A percentile compares a stretch with the other conserved stretches of the same genome.
These are phyloP conservation scores for Parapsyche elsis DNA, from an alignment of 1,140 invertebrate species.

Conservation along the genomic window DNA sequence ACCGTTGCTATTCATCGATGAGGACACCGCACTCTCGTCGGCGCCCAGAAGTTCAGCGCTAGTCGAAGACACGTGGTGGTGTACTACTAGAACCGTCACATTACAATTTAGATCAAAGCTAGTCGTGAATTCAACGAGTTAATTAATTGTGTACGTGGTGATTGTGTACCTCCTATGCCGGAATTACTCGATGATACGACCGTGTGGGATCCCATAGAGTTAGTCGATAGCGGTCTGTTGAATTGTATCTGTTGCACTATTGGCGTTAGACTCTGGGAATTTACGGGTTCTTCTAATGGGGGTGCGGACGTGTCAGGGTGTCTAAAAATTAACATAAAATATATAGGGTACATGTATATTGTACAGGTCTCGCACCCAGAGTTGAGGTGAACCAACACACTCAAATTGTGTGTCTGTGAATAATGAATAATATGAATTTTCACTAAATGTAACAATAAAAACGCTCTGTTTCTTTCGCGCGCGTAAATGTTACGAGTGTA, in stretches of 20 bases:
- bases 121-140: too few species aligned
- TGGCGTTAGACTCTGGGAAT: constrained; percentile 6
- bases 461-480: too few species aligned
- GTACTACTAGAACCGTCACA: constrained; percentile 54
- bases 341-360: too few species aligned
- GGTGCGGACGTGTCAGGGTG: constrained; percentile 48
- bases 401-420: not conserved
- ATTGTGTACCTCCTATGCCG: constrained; percentile 23
- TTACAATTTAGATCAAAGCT: constrained; percentile 4
- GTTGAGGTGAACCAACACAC: not conserved
- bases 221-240: constrained; percentile 38
- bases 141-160: constrained; percentile 10
- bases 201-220: constrained; percentile 47
- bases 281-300: constrained; percentile 21
- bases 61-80: constrained; percentile 49
- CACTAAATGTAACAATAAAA: too few species aligned
- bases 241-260: constrained; percentile 29
- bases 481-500: too few species aligned
- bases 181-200: constrained; percentile 53
- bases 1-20: constrained; percentile 59
- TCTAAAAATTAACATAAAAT: constrained; percentile 35
- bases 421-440: too few species aligned
- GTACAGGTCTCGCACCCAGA: too few species aligned
- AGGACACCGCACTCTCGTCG: constrained; percentile 60
- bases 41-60: constrained; percentile 55